Evolutionary conservation across 2,888 invertebrate genomes (phyloP).

Genomic region (Ommatoiulus sabulosus): DNA sequence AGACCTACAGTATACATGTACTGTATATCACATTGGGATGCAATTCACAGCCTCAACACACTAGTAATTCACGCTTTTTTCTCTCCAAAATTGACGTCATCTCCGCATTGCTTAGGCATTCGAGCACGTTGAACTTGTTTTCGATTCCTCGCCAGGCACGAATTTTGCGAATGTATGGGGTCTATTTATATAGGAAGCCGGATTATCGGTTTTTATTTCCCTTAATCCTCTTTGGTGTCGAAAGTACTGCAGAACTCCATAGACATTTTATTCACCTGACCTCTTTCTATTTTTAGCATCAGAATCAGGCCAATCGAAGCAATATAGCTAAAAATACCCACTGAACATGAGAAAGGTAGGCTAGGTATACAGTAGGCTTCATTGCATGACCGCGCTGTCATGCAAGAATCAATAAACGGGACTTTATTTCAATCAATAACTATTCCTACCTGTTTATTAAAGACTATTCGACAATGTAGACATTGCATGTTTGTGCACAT

Average conservation of each 20-base stretch:
- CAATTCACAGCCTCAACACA: background rate
- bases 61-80: slow-evolving; percentile 2
- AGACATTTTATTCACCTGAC: background rate
- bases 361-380: background rate
- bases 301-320: slow-evolving; percentile 15
- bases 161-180: background rate
- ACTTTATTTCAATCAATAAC: background rate
- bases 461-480: background rate
- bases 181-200: slow-evolving; percentile 30
- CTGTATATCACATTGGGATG: background rate
- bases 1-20: background rate
- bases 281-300: slow-evolving; percentile 48
- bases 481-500: too few species aligned
- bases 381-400: background rate
- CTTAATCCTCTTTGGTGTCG: background rate
- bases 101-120: slow-evolving; percentile 20
- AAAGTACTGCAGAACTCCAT: background rate
- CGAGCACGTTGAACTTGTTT: slow-evolving; percentile 39
- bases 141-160: background rate
- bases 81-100: background rate
- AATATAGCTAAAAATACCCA: background rate
- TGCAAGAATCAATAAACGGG: background rate
- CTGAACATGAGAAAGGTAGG: slow-evolving; percentile 13
- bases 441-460: background rate
- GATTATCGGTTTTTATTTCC: slow-evolving; percentile 47